Base-by-base conservation (phyloP, 1,140 invertebrate species). In the Probaryconus sp. region DNA sequence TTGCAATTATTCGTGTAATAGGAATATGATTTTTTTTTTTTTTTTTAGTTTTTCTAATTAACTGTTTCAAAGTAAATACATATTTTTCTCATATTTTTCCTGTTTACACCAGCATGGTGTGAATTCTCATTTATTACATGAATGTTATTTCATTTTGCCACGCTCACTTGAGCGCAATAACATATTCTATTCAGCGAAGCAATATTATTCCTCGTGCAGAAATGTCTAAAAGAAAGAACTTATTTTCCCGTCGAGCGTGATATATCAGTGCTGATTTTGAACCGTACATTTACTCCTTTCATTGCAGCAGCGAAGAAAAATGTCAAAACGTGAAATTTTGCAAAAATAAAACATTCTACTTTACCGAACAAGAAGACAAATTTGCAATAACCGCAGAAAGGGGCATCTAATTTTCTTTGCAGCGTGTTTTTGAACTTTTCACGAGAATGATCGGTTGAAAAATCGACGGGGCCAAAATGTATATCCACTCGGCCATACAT, bases 171-270 rank as follows among this genome's bases (percentile, higher is more conserved):
- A 30, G 33, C 26, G 26, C 20, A 21, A 33, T 43, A 33, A 43
- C 31, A 42, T 43, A 31, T 43, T 56, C 42, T 56, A 40, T 55
- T 30, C 38, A 40, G 38, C 50, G 17, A 40, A 55, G 18, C 24
- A 31, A 9, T 51, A 26, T 26, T 37, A 26, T 26, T 17, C 26
- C 38, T 50, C 35, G 47, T 35, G 28, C 30, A 16, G 21, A 31
- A 18, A 31, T 18, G 35, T 35, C 35, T 33, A 3, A 50, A 17
- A 28, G 30, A 13, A 50, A 50, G 21, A 50, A 50, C 28, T 50
- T 18, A 9, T 35, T 35, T 45, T 30, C 42, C 17, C 17, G 42
- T 16, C 11, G 5, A 16, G 4, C 5, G 2, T n/a, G n/a, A n/a
- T n/a, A n/a, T n/a, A n/a, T n/a, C n/a, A n/a, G n/a, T n/a, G n/a